Percentiles rank a stretch among this genome's conserved stretches.
Conservation (phyloP, 2,888 invertebrate species). For the Eudemis profundana region DNA sequence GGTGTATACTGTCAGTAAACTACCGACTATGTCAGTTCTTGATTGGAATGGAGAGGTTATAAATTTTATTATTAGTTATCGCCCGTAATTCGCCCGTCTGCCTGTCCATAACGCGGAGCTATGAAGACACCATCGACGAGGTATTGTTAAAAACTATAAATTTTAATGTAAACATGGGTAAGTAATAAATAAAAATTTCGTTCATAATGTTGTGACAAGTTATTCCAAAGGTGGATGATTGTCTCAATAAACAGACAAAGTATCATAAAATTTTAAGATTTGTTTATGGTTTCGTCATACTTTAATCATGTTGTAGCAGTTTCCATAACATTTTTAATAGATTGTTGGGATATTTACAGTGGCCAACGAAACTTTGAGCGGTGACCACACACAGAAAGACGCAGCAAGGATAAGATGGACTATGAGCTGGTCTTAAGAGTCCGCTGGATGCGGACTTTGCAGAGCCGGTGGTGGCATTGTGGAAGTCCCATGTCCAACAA, state of each 20-base stretch:
- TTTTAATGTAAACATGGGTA: conserved; percentile 4
- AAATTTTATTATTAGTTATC: conserved; percentile 60
- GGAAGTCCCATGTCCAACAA: too few species aligned
- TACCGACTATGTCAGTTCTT: conserved; percentile 43
- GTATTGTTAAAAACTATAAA: conserved; percentile 33
- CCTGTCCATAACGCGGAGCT: conserved; percentile 39
- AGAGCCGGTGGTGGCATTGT: too few species aligned
- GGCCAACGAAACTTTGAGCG: too few species aligned
- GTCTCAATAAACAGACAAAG: background rate
- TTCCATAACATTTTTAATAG: too few species aligned
- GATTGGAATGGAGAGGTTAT: conserved; percentile 52
- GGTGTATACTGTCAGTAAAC: conserved; percentile 24
- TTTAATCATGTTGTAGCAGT: too few species aligned
- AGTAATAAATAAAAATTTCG: background rate
- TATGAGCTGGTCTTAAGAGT: too few species aligned
- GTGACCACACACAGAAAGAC: too few species aligned
- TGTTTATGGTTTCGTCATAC: background rate
- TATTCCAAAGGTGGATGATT: background rate
- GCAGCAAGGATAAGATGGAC: too few species aligned
- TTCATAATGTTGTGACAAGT: conserved; percentile 7
- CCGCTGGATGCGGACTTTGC: too few species aligned
- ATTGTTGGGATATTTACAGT: too few species aligned
- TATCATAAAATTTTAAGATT: too few species aligned
- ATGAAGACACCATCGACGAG: conserved; percentile 29
- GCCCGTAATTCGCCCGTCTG: conserved; percentile 52